Conservation (phyloP, 1,140 invertebrate species). For the Heliconius nattereri region DNA sequence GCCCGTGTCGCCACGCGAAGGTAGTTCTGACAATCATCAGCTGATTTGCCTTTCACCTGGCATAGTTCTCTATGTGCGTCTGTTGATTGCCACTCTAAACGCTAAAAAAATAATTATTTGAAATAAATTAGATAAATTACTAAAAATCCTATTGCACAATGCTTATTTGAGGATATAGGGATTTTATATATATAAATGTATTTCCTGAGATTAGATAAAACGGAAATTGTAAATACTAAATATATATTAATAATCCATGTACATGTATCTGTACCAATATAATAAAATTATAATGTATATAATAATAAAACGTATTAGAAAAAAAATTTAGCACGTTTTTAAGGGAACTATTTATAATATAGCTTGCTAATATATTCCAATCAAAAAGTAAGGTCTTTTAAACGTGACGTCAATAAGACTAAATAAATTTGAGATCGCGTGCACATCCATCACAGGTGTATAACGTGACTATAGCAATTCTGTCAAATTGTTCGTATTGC, state of each 20-base stretch:
- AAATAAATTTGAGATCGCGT: slow-evolving; percentile 41
- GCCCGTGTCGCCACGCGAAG: slow-evolving; percentile 89
- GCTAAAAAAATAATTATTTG: slow-evolving; percentile 77
- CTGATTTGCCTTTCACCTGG: slow-evolving; percentile 92
- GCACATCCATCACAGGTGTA: slow-evolving; percentile 48
- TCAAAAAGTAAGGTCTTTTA: not conserved
- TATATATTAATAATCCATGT: not conserved
- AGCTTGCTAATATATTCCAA: not conserved
- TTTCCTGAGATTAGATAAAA: slow-evolving; percentile 4
- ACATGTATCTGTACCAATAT: not conserved
- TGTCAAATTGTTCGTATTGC: slow-evolving; percentile 53
- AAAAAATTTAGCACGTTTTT: too few species aligned
- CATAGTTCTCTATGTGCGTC: slow-evolving; percentile 91
- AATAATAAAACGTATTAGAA: too few species aligned
- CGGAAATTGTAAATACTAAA: not conserved
- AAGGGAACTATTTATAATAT: not conserved
- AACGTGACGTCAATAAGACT: slow-evolving; percentile 34
- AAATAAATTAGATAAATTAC: slow-evolving; percentile 22
- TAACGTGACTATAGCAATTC: slow-evolving; percentile 50
- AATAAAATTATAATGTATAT: not conserved
- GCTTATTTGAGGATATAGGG: not conserved
- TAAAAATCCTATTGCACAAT: not conserved
- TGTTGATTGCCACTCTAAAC: slow-evolving; percentile 92
- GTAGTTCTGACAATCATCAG: slow-evolving; percentile 98
- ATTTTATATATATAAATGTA: not conserved